These are phyloP conservation scores for Ceryle rudis DNA, from an alignment of 2,797 vertebrate species.

Conservation along the genomic window DNA sequence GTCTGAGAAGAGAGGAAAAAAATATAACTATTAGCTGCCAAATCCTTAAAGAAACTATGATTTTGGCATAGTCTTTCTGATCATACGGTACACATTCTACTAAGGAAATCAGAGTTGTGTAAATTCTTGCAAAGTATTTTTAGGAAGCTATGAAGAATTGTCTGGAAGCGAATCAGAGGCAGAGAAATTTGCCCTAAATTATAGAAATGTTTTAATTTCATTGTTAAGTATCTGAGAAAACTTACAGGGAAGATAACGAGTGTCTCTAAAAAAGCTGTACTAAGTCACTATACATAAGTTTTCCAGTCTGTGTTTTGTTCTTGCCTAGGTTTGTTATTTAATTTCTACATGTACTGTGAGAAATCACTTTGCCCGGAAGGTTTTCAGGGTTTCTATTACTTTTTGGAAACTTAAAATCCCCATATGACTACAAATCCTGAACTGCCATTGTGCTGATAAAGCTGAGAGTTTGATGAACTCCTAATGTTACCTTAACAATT, in stretches of 20 bases:
- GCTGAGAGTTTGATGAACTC: neutral
- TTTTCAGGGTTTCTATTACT: neutral
- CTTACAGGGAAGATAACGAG: neutral
- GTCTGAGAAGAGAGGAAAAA: neutral
- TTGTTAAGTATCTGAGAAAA: neutral
- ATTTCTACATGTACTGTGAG: neutral
- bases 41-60: neutral
- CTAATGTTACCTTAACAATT: neutral
- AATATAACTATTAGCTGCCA: neutral
- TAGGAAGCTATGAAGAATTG: neutral
- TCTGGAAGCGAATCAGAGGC: neutral
- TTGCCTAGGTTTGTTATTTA: neutral
- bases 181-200: neutral
- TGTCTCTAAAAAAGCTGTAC: neutral
- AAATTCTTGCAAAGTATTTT: neutral
- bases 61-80: neutral
- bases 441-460: neutral
- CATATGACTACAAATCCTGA: neutral
- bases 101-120: neutral
- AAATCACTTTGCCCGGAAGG: neutral
- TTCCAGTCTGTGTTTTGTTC: neutral
- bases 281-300: neutral
- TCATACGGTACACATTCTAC: neutral
- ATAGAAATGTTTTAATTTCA: neutral
- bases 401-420: neutral